Base-by-base conservation (phyloP, 2,797 vertebrate species). In the Sphaeramia orbicularis region DNA sequence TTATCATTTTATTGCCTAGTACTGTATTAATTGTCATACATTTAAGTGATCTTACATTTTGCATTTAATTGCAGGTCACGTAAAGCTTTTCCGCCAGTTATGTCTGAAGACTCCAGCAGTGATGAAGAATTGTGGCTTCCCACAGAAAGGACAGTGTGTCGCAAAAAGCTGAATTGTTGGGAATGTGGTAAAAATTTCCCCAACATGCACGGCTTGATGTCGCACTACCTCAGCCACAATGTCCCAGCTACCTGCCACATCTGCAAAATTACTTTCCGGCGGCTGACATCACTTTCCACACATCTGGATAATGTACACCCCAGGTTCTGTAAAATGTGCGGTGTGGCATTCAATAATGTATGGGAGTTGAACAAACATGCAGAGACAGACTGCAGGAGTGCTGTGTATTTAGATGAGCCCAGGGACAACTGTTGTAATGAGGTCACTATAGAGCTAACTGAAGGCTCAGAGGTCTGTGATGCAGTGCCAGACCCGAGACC, bases 301-400 rank as follows among this genome's bases (percentile, higher is more conserved):
- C 90, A 91, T 55, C 49, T 93, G 55, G 77, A 90, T 47, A 91
- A 91, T 45, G 87, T 45, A 1, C 89, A 93, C 24, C 27, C 63
- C 3, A 62, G 71, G 2, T 75, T 61, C 47, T 92, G 90, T 76
- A 44, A 19, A 14, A 43, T 24, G 62, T 94, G 87, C 48, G 21
- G 45, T 10, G 41, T 56, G 15, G 43, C 30, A 16, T 91, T 90
- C 56, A 52, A 38, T 16, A 87, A 71, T 9, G 48, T 77, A 1
- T 91, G 84, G 90, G 86, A 92, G 42, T 60, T 91, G 54, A 93
- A 91, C 76, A 84, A 86, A 12, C 89, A 92, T 62, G 73, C 85
- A 8, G 82, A 63, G 54, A 51, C 27, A 7, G 40, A 35, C 18
- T 61, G 48, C 55, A 15, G 2, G 13, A 36, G 12, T 16, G 40